phyloP scores from a whole-genome alignment of 2,113 vertebrate species.

The Rhinogobius similis region DNA sequence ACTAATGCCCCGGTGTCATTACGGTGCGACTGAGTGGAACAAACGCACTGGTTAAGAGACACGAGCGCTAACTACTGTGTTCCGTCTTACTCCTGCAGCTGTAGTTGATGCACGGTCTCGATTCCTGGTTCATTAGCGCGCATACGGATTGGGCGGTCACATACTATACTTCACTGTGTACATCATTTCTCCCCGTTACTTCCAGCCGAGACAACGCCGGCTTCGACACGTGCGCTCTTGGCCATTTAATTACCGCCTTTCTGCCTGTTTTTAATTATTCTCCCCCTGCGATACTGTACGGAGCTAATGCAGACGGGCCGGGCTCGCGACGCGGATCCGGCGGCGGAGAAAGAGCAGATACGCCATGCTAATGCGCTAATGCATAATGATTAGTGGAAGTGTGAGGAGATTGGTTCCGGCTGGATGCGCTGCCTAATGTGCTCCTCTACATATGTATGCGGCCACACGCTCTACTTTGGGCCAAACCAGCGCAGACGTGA shows the following conservation, averaged over 20 bases:
- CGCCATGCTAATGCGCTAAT: constrained; percentile 30
- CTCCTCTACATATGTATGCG: constrained; percentile 24
- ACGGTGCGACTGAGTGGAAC: no score
- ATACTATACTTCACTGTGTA: background rate
- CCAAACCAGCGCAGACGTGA: no score
- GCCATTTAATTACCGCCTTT: constrained; percentile 9
- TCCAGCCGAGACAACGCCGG: background rate
- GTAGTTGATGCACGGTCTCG: no score
- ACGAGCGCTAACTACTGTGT: no score
- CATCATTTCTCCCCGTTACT: background rate
- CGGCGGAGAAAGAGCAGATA: constrained; percentile 10
- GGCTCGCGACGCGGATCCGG: constrained; percentile 24
- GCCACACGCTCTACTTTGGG: background rate
- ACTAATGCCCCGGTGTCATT: no score
- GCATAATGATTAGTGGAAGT: constrained; percentile 42
- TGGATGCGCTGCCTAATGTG: constrained; percentile 28
- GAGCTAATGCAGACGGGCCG: background rate
- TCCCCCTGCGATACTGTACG: background rate
- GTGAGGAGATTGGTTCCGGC: constrained; percentile 28
- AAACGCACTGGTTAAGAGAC: no score
- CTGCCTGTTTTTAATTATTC: constrained; percentile 14
- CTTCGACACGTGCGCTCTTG: background rate
- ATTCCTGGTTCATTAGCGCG: background rate
- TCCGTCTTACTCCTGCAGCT: no score
- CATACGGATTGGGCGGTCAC: background rate